phyloP scores from a whole-genome alignment of 2,797 vertebrate species.

The Alectoris magna region DNA sequence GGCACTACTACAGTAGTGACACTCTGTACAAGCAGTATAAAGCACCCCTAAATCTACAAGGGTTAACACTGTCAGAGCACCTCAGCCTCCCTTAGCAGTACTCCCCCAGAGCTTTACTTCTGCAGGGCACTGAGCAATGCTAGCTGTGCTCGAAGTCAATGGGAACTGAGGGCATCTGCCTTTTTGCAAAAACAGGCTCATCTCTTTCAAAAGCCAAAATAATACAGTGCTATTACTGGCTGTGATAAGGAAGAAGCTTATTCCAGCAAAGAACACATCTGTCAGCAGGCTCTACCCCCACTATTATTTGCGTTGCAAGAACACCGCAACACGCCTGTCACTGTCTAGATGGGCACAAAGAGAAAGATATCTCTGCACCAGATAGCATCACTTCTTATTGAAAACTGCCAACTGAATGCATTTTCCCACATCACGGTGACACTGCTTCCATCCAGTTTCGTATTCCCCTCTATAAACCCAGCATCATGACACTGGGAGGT shows the following conservation, averaged over 20 bases:
- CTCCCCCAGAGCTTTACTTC: neutral
- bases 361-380: neutral
- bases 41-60: neutral
- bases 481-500: neutral
- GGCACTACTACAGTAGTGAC: neutral
- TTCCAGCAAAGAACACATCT: neutral
- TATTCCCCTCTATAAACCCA: neutral
- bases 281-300: accelerated
- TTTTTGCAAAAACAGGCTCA: neutral
- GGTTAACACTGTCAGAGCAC: neutral
- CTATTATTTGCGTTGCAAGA: neutral
- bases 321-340: neutral
- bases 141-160: neutral
- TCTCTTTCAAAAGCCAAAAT: neutral
- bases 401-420: neutral
- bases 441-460: neutral
- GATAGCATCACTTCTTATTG: neutral
- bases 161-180: neutral
- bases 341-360: neutral
- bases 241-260: neutral
- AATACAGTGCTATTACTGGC: neutral
- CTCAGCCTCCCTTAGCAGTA: neutral
- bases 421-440: neutral
- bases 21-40: neutral
- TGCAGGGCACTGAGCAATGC: accelerated